Conservation (phyloP, 2,888 invertebrate species). For the Drosophila nigritarsus region DNA sequence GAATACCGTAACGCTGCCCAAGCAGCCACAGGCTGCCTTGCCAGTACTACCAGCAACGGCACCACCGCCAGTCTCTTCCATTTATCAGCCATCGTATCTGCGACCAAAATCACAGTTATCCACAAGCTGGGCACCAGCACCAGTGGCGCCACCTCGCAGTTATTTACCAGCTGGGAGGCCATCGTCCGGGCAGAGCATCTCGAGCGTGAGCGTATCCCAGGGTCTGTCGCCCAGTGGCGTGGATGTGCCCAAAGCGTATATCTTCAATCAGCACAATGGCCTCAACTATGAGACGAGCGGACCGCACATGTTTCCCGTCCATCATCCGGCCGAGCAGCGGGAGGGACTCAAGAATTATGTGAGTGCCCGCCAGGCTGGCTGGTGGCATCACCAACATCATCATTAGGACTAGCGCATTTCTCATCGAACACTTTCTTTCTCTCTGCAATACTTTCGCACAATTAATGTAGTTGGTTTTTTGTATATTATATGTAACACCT, state of each 20-base stretch:
- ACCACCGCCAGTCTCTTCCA: slow-evolving; percentile 12
- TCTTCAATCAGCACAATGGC: slow-evolving; percentile 85
- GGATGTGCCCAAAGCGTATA: slow-evolving; percentile 83
- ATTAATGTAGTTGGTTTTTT: neutral
- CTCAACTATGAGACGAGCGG: slow-evolving; percentile 83
- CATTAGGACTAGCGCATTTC: slow-evolving; percentile 46
- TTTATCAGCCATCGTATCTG: slow-evolving; percentile 62
- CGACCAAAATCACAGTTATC: slow-evolving; percentile 58
- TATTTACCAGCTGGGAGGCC: slow-evolving; percentile 40
- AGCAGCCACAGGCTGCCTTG: slow-evolving; percentile 33
- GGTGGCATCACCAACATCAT: slow-evolving; percentile 81
- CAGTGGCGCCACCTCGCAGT: slow-evolving; percentile 38
- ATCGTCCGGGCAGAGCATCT: slow-evolving; percentile 50
- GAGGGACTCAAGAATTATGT: slow-evolving; percentile 78
- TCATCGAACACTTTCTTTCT: neutral
- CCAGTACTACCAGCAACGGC: slow-evolving; percentile 26
- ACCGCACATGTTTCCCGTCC: slow-evolving; percentile 82
- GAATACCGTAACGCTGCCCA: slow-evolving; percentile 69
- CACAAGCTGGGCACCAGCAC: slow-evolving; percentile 53
- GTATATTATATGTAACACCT: slow-evolving; percentile 3
- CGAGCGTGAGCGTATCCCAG: slow-evolving; percentile 63
- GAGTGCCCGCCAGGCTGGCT: slow-evolving; percentile 75
- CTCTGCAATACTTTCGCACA: neutral
- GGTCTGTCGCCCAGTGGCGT: slow-evolving; percentile 15
- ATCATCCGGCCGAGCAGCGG: slow-evolving; percentile 43